These are phyloP conservation scores for Gnatocerus cornutus DNA, from an alignment of 2,888 invertebrate genomes.

Conservation along the genomic window DNA sequence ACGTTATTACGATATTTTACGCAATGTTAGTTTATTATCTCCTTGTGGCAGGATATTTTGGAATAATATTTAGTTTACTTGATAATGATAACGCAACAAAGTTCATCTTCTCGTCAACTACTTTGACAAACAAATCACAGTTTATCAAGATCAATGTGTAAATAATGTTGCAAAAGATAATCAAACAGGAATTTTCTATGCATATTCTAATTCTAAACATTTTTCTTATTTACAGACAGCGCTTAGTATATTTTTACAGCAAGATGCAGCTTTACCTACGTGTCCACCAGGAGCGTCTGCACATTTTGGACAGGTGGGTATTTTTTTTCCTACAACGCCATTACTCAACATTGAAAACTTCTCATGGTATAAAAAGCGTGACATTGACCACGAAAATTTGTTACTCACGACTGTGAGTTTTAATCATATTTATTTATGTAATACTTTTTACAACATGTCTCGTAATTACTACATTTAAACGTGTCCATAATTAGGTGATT, in stretches of 20 bases:
- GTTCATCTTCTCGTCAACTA: constrained; percentile 5
- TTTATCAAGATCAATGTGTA: neutral
- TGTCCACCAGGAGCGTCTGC: constrained; percentile 84
- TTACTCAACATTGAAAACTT: too few relatives aligned
- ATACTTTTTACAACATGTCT: too few relatives aligned
- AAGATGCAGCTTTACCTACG: constrained; percentile 90
- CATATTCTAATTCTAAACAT: neutral
- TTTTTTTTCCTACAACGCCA: too few relatives aligned
- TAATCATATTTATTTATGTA: too few relatives aligned
- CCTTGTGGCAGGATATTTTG: neutral
- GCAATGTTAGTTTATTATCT: too few relatives aligned
- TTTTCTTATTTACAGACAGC: constrained; percentile 81
- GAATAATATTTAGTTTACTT: neutral
- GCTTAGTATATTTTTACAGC: constrained; percentile 91
- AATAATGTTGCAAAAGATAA: too few relatives aligned
- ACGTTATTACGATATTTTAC: too few relatives aligned
- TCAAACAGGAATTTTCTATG: too few relatives aligned
- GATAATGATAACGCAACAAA: neutral
- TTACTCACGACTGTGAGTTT: too few relatives aligned
- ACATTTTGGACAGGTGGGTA: constrained; percentile 88
- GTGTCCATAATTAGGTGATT: neutral
- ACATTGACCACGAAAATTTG: too few relatives aligned
- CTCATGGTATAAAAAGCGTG: too few relatives aligned
- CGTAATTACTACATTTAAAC: too few relatives aligned
- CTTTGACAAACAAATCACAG: neutral